Base-by-base conservation (phyloP, 2,113 vertebrate species). In the Neolamprologus longior region DNA sequence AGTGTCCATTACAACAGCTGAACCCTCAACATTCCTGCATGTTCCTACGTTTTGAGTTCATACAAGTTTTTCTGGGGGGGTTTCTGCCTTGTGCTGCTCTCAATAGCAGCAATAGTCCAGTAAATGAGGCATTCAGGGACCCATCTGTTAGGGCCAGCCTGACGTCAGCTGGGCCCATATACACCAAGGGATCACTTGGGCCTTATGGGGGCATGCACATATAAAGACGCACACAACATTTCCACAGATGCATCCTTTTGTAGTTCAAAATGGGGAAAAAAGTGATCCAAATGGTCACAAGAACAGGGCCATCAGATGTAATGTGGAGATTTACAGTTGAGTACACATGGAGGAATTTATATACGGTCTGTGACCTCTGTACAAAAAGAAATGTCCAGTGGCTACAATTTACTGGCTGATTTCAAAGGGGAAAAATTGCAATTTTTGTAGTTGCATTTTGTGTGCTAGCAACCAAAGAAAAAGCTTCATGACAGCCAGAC, bases 81-180 rank as follows among this genome's bases (percentile, higher is more conserved):
- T 7, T 66, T 37, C 26, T 78, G 6, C 5, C 55, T 52, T 81
- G 31, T 33, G 14, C 68, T 17, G 11, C 21, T 68, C 40, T 35
- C 61, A 37, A 8, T 68, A 84, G 81, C 6, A 52, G 58, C 33
- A 57, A 45, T 28, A 57, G 80, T 88, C 28, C 53, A 88, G 81
- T 86, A 76, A 89, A 91, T 80, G 68, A 85, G 37, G 89, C 83
- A 71, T 63, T 83, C 55, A 86, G 47, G 79, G 84, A 86, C 86
- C 90, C 91, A 91, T 91, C 90, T 93, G 92, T 81, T 17, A 21
- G 24, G 54, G 86, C 73, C 52, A 81, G 79, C 31, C 68, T 87
- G 82, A 81, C 31, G 83, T 84, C 90, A 90, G 90, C 90, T 91
- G 88, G 61, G 53, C 35, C 2, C 26, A 13, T 28, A 61, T 26